phyloP scores from a whole-genome alignment of 2,888 invertebrate genomes.

The Drosophila neotestacea region DNA sequence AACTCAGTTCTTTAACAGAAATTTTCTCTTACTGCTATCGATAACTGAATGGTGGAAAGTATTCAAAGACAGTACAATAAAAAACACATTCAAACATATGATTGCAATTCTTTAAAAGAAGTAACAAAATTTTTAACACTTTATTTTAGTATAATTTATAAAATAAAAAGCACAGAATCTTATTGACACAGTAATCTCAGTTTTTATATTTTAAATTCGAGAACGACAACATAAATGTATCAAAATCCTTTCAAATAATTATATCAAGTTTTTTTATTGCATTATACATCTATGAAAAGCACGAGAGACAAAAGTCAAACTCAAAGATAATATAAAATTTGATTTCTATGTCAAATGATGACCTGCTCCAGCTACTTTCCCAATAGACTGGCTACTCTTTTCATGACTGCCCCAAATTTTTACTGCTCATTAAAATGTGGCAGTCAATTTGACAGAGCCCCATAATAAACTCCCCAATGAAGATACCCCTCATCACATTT shows the following conservation, averaged over 20 bases:
- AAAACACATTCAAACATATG: background rate
- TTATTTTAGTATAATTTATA: too few relatives aligned
- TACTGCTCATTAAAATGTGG: slow-evolving; percentile 75
- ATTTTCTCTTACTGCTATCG: background rate
- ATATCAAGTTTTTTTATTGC: slow-evolving; percentile 7
- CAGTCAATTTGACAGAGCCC: slow-evolving; percentile 73
- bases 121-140: too few relatives aligned
- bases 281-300: background rate
- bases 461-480: slow-evolving; percentile 52
- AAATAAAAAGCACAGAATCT: background rate
- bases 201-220: background rate
- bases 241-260: slow-evolving; percentile 9
- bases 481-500: slow-evolving; percentile 8
- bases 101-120: too few relatives aligned
- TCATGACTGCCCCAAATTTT: slow-evolving; percentile 65
- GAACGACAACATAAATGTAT: background rate
- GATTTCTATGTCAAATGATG: slow-evolving; percentile 51
- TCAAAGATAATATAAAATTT: slow-evolving; percentile 45
- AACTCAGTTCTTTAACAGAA: background rate
- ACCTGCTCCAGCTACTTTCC: slow-evolving; percentile 19
- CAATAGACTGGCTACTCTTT: slow-evolving; percentile 32
- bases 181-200: background rate
- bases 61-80: background rate
- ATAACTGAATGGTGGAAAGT: background rate
- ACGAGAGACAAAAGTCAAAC: slow-evolving; percentile 8